Base-by-base conservation (phyloP, 2,113 vertebrate species). In the Brienomyrus brachyistius region DNA sequence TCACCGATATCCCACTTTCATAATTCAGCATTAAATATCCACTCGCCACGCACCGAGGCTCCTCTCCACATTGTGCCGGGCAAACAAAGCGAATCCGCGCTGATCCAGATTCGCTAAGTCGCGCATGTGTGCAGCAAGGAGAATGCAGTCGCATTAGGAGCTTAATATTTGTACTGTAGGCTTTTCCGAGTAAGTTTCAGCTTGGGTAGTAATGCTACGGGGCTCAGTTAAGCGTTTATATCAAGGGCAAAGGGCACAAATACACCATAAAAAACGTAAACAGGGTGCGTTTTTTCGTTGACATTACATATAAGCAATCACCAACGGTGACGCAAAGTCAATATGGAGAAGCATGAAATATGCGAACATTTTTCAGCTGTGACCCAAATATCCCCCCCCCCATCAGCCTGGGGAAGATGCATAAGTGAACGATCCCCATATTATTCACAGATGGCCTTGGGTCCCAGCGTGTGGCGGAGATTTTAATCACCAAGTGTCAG, bases 1-100 rank as follows among this genome's bases (percentile, higher is more conserved):
- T 80, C 91, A 27, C 92, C 88, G 56, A 91, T 91, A 17, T 85
- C 88, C 89, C 88, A 35, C 91, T 89, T 94, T 91, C 92, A 91
- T 94, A 91, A 89, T 59, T 89, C 88, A 86, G 82, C 56, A 88
- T 86, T 74, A 86, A 86, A 90, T 27, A 85, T 66, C 87, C 59
- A 40, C 88, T 43, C n/a, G 17, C 43, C 51, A 9, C 40, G 45
- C 15, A 51, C 31, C 1, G n/a, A 8, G 45, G 52, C 47, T 52
- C n/a, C 45, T 52, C 7, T 45, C 59, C 45, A 19, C 47, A 62
- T 88, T 88, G 90, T 21, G 54, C 40, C 3, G 15, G 54, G 52
- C 70, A 59, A 88, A 62, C 21, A 66, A 66, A 31, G 85, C 40
- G 17, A 48, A 88, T 35, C 54, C 19, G 3, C 51, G 19, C 50